Conservation (phyloP, 2,797 vertebrate genomes). For the Dermochelys coriacea region DNA sequence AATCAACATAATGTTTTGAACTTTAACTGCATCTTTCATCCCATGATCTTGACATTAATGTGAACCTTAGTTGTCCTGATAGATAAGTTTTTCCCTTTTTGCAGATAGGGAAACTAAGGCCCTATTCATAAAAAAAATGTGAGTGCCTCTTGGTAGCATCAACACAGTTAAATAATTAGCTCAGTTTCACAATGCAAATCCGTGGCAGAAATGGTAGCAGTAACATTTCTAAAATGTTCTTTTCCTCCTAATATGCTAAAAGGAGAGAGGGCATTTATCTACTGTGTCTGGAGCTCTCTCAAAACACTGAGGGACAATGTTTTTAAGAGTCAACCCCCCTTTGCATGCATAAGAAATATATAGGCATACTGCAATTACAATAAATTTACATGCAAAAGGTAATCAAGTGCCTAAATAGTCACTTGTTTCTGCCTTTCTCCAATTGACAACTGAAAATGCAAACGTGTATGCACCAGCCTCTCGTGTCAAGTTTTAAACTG, state of each 20-base stretch:
- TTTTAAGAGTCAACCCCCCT: not conserved
- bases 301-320: not conserved
- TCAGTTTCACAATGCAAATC: not conserved
- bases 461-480: not conserved
- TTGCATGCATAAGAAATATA: not conserved
- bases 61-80: fast-evolving
- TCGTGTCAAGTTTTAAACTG: not conserved
- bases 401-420: not conserved
- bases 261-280: not conserved
- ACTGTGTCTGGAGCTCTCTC: not conserved
- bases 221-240: not conserved
- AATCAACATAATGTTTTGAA: not conserved
- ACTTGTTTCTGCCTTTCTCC: not conserved
- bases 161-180: fast-evolving
- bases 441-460: not conserved
- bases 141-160: fast-evolving
- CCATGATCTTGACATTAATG: not conserved
- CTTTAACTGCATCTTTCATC: not conserved
- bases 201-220: not conserved
- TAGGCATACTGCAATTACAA: not conserved
- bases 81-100: not conserved
- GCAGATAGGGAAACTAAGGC: not conserved
- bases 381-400: not conserved
- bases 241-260: not conserved
- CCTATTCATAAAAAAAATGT: fast-evolving